Evolutionary conservation across 2,797 vertebrate species (phyloP), one percentile per base, ranked within the genome.

Genomic region (Melanotaenia maccullochi): DNA sequence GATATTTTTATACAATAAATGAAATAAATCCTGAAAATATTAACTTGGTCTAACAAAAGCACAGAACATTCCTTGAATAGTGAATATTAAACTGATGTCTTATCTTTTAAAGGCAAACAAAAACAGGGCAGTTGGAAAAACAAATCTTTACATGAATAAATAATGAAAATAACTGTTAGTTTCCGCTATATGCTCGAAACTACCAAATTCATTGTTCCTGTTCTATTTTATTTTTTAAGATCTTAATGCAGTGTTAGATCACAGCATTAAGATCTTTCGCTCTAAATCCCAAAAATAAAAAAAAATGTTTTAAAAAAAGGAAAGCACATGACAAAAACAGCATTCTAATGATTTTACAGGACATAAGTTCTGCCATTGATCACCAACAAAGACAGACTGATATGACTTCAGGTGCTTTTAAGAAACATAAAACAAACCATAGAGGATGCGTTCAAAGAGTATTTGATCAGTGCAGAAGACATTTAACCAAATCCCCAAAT

Each of bases 401-500:
- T 79, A 68, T 64, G 77, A 68, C 70, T 79, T 77, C 70, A 67
- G 75, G 36, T 57, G 60, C 78, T 76, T 78, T 76, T 65, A 82
- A 82, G 78, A 60, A 12, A 68, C 81, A 84, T 86, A 12, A 89
- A 84, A 81, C 73, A 63, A 83, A 70, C 54, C 64, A 68, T 14
- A 44, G 60, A 74, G 74, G 51, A 62, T 12, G 24, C 52, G 67
- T 87, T 79, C 85, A 89, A 81, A 89, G 83, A 54, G n/a, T 0
- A 8, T 81, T 61, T 85, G 85, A 87, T 89, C 83, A 87, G 66
- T 75, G 75, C 47, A 7, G 62, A 35, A 85, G 79, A 87, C 85
- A 65, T 84, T 82, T 76, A 83, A 78, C 75, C 73, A 74, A 84
- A 89, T 80, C 75, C 71, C 75, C 77, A 79, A 84, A 86, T 81